phyloP scores from a whole-genome alignment of 2,888 invertebrate species.

The Neria commutata region DNA sequence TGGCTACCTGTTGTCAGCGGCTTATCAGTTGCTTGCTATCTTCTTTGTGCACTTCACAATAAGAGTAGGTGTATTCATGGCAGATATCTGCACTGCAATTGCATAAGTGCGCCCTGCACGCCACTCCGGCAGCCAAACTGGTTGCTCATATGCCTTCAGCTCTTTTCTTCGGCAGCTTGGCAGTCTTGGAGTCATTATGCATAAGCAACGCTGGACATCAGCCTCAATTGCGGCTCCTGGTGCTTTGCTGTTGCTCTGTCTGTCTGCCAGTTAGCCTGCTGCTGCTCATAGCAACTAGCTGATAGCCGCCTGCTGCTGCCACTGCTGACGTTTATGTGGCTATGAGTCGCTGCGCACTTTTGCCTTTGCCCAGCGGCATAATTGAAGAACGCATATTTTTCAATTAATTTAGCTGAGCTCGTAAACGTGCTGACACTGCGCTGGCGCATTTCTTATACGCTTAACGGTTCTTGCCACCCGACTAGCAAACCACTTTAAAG shows the following conservation, averaged over 20 bases:
- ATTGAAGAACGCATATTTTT: no score
- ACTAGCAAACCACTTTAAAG: no score
- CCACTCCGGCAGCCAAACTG: not conserved
- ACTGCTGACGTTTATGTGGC: no score
- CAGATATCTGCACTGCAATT: slow-evolving; percentile 14
- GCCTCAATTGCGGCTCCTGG: not conserved
- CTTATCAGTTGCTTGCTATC: slow-evolving; percentile 39
- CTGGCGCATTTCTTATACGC: no score
- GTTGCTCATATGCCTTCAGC: not conserved
- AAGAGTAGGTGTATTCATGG: not conserved
- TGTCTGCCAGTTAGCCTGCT: not conserved
- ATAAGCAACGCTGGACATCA: not conserved
- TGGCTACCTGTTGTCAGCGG: slow-evolving; percentile 13
- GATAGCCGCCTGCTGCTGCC: not conserved
- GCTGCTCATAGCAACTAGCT: not conserved
- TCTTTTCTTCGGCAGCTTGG: no score
- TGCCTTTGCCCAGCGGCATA: no score
- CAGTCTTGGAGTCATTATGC: no score
- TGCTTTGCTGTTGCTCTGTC: not conserved
- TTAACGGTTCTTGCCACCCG: no score
- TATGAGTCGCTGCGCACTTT: not conserved
- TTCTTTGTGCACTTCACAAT: not conserved
- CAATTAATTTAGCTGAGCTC: no score
- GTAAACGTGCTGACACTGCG: no score
- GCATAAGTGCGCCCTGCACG: slow-evolving; percentile 23